Conservation (phyloP, 2,888 invertebrate species). For the Polietes domitor region DNA sequence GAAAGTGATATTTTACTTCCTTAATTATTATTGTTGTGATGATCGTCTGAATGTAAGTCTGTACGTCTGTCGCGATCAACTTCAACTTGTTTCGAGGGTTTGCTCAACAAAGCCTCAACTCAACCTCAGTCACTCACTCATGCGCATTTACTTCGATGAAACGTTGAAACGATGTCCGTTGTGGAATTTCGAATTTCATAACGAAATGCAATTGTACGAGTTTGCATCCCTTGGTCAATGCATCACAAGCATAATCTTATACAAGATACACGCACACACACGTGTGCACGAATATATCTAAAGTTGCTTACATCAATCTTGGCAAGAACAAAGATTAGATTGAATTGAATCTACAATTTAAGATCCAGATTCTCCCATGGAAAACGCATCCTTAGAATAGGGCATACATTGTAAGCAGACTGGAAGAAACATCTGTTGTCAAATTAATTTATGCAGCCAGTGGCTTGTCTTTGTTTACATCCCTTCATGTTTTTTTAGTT, state of each 20-base stretch:
- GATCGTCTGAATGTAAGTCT: constrained; percentile 34
- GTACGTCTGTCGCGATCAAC: constrained; percentile 13
- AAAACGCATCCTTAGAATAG: not conserved
- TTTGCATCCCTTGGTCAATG: constrained; percentile 9
- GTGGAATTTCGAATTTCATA: constrained; percentile 47
- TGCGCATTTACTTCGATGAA: not conserved
- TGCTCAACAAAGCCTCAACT: constrained; percentile 3
- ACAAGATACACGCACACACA: too few species aligned
- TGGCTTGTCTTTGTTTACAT: constrained; percentile 28
- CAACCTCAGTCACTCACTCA: constrained; percentile 20
- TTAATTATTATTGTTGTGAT: constrained; percentile 47
- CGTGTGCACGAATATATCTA: too few species aligned
- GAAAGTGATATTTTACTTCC: constrained; percentile 58
- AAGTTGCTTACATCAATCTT: constrained; percentile 27
- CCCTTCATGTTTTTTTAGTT: not conserved
- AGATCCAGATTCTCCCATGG: not conserved
- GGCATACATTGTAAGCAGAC: constrained; percentile 2
- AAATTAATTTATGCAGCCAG: constrained; percentile 49
- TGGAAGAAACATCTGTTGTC: constrained; percentile 54
- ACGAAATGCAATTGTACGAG: constrained; percentile 25
- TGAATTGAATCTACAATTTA: not conserved
- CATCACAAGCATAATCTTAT: not conserved
- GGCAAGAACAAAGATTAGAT: constrained; percentile 19
- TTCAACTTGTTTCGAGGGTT: constrained; percentile 13
- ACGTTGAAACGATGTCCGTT: not conserved